phyloP scores from a whole-genome alignment of 1,140 invertebrate species.

The Thereuonema tuberculata region DNA sequence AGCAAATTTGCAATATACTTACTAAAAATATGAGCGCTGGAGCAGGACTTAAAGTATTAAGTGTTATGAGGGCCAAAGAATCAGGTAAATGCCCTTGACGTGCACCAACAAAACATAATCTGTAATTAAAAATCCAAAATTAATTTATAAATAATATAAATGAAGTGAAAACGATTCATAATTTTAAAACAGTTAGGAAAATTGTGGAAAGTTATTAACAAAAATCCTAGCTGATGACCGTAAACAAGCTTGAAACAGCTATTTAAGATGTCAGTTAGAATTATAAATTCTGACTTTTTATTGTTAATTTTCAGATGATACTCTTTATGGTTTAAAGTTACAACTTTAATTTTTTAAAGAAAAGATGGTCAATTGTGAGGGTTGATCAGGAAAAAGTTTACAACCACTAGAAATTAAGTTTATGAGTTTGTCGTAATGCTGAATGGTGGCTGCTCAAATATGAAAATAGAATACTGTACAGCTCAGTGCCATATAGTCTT shows the following conservation, averaged over 20 bases:
- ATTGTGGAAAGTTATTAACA: background rate
- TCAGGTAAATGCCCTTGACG: slow-evolving; percentile 76
- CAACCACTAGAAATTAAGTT: no score
- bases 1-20: slow-evolving; percentile 27
- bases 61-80: slow-evolving; percentile 72
- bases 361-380: no score
- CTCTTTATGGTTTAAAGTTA: no score
- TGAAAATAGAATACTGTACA: no score
- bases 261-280: no score
- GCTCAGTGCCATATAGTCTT: no score
- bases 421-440: no score
- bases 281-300: no score
- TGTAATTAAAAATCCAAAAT: slow-evolving; percentile 20
- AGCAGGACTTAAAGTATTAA: slow-evolving; percentile 71
- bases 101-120: slow-evolving; percentile 81
- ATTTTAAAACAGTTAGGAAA: background rate
- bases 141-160: background rate
- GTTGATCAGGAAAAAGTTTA: no score
- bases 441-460: no score
- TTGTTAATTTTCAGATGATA: no score
- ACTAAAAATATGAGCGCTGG: slow-evolving; percentile 85
- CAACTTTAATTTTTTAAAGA: no score
- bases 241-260: background rate
- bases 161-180: background rate
- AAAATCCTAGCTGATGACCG: background rate